Evolutionary conservation across 2,113 vertebrate genomes (phyloP).

Genomic region (Ptyas mucosa): DNA sequence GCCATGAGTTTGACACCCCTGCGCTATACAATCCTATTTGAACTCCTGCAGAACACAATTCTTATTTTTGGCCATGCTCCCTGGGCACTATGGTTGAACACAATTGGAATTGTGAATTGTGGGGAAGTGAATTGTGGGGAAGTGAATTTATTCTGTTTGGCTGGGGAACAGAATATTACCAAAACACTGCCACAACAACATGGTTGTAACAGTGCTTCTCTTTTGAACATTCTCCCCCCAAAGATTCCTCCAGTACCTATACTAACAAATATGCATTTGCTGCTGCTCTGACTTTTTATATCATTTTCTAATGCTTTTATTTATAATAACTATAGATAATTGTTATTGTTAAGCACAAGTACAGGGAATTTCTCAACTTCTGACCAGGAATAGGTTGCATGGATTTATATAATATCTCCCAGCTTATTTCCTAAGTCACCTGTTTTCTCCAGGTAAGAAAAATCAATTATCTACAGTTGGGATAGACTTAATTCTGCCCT

Average conservation of each 20-base stretch:
- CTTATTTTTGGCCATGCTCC: not conserved
- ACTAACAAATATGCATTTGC: not conserved
- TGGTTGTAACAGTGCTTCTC: not conserved
- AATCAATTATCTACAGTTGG: not conserved
- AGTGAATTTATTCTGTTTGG: not conserved
- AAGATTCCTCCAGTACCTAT: not conserved
- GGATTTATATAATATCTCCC: not conserved
- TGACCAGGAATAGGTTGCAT: not conserved
- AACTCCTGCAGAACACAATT: not conserved
- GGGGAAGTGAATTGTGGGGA: not conserved
- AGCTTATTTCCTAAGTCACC: not conserved
- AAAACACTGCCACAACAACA: not conserved
- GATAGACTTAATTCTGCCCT: not conserved
- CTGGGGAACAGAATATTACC: accelerated
- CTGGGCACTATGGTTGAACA: not conserved
- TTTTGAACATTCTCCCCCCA: not conserved
- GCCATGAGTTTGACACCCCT: no score
- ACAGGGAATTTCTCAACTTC: not conserved
- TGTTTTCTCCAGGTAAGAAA: not conserved
- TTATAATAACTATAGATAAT: not conserved
- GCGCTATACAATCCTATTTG: not conserved
- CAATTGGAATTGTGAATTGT: not conserved
- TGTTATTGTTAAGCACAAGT: not conserved
- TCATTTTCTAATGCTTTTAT: not conserved
- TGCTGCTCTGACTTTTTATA: not conserved